A percentile compares a stretch with the other conserved stretches of the same genome.
Evolutionary conservation across 2,888 invertebrate species (phyloP).

Genomic region (Torymus texanus): DNA sequence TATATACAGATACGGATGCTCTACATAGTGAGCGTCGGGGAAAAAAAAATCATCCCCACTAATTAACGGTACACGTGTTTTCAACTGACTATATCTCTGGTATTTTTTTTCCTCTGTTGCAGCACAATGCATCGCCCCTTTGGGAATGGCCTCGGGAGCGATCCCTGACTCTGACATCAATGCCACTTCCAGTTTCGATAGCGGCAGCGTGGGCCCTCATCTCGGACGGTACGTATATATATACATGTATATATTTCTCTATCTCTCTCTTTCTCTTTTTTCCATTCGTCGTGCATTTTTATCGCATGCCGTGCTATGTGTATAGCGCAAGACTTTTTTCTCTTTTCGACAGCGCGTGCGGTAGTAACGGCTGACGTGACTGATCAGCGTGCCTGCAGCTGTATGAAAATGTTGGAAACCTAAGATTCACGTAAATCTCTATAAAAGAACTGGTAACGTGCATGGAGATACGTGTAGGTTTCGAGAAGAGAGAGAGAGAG

Average conservation of each 20-base stretch:
- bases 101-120: conserved; percentile 69
- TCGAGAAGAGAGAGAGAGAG: background rate
- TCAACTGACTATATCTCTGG: conserved; percentile 33
- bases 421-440: conserved; percentile 35
- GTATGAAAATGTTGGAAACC: conserved; percentile 4
- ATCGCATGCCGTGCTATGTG: background rate
- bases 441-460: background rate
- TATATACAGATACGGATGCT: too few species aligned
- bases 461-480: background rate
- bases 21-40: background rate
- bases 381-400: too few species aligned
- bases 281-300: conserved; percentile 35
- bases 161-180: conserved; percentile 88
- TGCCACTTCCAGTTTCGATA: conserved; percentile 91
- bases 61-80: conserved; percentile 54
- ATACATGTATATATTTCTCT: too few species aligned
- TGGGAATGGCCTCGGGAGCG: conserved; percentile 90
- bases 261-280: conserved; percentile 13
- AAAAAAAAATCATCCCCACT: conserved; percentile 34
- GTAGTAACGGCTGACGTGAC: too few species aligned
- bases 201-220: conserved; percentile 89
- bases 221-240: conserved; percentile 84
- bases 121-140: conserved; percentile 88
- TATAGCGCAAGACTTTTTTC: too few species aligned
- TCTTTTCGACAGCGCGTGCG: too few species aligned